Evolutionary conservation across 2,113 vertebrate genomes (phyloP).

Genomic region (Phyllostomus discolor): DNA sequence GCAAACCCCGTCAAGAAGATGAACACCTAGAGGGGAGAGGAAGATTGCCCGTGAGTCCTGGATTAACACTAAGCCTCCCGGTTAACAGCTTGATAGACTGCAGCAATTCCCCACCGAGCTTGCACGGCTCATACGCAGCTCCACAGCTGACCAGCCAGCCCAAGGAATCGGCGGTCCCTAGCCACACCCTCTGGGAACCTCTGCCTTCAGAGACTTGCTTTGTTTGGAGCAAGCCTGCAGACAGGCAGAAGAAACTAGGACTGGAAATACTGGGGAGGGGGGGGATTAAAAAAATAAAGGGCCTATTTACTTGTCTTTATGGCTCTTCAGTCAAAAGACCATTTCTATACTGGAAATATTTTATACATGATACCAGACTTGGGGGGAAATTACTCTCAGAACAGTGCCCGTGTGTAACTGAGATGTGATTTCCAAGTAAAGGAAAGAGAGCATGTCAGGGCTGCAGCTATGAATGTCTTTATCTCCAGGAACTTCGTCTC

Average conservation of each 20-base stretch:
- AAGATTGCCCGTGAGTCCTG: constrained; percentile 6
- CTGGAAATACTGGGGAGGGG: not conserved
- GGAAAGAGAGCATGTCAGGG: not conserved
- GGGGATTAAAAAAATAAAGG: not conserved
- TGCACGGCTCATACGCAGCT: not conserved
- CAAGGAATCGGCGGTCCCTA: not conserved
- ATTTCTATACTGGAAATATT: not conserved
- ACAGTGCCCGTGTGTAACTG: not conserved
- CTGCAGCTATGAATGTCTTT: not conserved
- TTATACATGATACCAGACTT: not conserved
- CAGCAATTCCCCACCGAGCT: not conserved
- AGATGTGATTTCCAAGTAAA: not conserved
- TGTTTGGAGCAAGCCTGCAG: not conserved
- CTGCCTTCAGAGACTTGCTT: not conserved
- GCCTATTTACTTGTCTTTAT: not conserved
- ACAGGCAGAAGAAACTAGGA: not conserved
- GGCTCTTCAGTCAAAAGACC: not conserved
- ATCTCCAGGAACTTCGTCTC: not conserved
- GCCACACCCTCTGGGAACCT: not conserved
- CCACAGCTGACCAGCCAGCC: not conserved
- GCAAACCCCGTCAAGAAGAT: constrained; percentile 25
- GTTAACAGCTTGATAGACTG: constrained; percentile 35
- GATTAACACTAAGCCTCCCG: constrained; percentile 44
- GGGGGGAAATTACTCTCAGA: not conserved
- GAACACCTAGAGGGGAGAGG: constrained; percentile 25